Evolutionary conservation across 2,888 invertebrate species (phyloP).

Genomic region (Flexamia atlantica): DNA sequence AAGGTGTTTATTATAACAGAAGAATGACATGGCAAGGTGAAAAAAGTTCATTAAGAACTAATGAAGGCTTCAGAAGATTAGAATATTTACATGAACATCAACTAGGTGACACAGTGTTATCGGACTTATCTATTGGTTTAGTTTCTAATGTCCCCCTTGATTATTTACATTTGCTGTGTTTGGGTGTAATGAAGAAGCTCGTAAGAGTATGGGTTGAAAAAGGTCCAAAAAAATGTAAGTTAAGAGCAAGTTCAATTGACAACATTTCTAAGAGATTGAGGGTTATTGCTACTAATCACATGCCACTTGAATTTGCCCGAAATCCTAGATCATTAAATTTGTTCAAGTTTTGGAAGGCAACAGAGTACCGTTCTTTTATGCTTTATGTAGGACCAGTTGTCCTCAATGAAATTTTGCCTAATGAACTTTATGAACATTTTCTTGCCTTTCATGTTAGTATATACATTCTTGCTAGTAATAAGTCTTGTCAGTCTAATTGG

Average conservation of each 20-base stretch:
- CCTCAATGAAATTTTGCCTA: too few relatives aligned
- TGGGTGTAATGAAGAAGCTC: slow-evolving; percentile 36
- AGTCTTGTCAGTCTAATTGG: too few relatives aligned
- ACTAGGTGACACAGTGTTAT: slow-evolving; percentile 29
- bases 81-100: slow-evolving; percentile 37
- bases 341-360: too few relatives aligned
- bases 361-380: too few relatives aligned
- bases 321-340: too few relatives aligned
- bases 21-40: slow-evolving; percentile 2
- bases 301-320: too few relatives aligned
- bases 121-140: slow-evolving; percentile 33
- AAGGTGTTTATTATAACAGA: slow-evolving; percentile 28
- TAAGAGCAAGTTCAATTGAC: slow-evolving; percentile 17
- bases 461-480: too few relatives aligned
- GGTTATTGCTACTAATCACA: too few relatives aligned
- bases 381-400: too few relatives aligned
- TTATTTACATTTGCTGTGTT: slow-evolving; percentile 50
- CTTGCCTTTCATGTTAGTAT: too few relatives aligned
- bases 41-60: slow-evolving; percentile 31
- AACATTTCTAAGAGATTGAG: slow-evolving; percentile 25
- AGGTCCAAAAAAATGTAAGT: slow-evolving; percentile 45
- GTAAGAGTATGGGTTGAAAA: slow-evolving; percentile 33
- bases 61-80: slow-evolving; percentile 14
- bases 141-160: slow-evolving; percentile 33
- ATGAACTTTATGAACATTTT: too few relatives aligned